A percentile compares a stretch with the other conserved stretches of the same genome.
These are phyloP conservation scores for Zosterops pallidus DNA, from an alignment of 2,113 vertebrate genomes.

Conservation along the genomic window DNA sequence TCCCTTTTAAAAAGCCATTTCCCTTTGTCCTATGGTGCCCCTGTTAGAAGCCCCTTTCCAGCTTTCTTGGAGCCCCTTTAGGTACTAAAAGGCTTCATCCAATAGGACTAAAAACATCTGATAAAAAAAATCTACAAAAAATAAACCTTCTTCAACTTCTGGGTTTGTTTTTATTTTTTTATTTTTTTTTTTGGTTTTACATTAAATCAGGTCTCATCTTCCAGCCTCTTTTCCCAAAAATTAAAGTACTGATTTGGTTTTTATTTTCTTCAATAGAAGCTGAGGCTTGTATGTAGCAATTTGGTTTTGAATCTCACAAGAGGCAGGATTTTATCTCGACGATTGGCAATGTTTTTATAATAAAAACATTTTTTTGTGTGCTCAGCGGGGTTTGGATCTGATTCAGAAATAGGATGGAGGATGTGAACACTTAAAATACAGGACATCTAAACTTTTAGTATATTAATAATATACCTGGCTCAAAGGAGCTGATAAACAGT, in stretches of 20 bases:
- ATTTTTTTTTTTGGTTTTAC: neutral
- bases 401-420: neutral
- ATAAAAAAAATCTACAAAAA: neutral
- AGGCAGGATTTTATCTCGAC: neutral
- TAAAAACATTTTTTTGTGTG: neutral
- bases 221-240: neutral
- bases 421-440: neutral
- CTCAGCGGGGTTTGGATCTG: neutral
- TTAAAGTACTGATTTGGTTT: neutral
- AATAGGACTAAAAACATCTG: neutral
- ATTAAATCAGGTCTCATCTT: neutral
- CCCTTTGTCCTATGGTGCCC: neutral
- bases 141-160: neutral
- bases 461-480: neutral
- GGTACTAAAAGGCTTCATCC: neutral
- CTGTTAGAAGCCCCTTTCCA: neutral
- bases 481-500: neutral
- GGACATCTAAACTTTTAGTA: neutral
- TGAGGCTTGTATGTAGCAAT: neutral
- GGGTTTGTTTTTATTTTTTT: neutral
- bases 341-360: neutral
- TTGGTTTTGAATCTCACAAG: neutral
- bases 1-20: neutral
- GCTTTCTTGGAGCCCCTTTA: neutral
- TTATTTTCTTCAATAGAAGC: neutral